Base-by-base conservation (phyloP, 2,888 invertebrate genomes). In the Megamerina dolium region DNA sequence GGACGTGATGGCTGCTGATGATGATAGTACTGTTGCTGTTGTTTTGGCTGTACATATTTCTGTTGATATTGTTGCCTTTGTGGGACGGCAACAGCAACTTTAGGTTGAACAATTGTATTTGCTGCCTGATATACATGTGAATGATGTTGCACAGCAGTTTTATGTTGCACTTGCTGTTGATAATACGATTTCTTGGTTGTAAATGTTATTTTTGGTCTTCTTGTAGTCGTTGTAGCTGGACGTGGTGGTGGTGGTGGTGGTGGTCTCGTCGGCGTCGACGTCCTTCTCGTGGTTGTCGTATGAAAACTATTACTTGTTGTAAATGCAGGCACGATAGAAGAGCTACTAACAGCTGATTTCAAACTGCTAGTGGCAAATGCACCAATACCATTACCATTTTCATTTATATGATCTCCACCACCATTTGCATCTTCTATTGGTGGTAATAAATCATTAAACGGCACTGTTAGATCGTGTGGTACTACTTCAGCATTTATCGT, bases 391-490 rank as follows among this genome's bases (percentile, higher is more conserved):
- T n/a, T n/a, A n/a, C n/a, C n/a, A n/a, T n/a, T n/a, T n/a, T n/a
- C n/a, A n/a, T n/a, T n/a, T n/a, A n/a, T n/a, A n/a, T n/a, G n/a
- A n/a, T n/a, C n/a, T n/a, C n/a, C n/a, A n/a, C n/a, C 45, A 32
- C 41, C 20, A 18, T 50, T 39, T 32, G 50, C 49, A 34, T 56
- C 58, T 20, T 49, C 37, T 13, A 58, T 53, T 26, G 64, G 64
- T n/a, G 67, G 63, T 53, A 65, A 58, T 56, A 60, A 59, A 59
- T 65, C 67, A 57, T 61, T 64, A 48, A 61, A 64, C 19, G 64
- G 64, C 52, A 57, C 48, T 52, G 51, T 50, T 48, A 62, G 44
- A 43, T 54, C 59, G 48, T 49, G 48, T 43, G 37, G 41, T 44
- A 47, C 26, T 17, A 23, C 33, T 35, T 41, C 46, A 35, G 48